These are phyloP conservation scores for Dryas iulia DNA, from an alignment of 1,140 invertebrate genomes.

Conservation along the genomic window DNA sequence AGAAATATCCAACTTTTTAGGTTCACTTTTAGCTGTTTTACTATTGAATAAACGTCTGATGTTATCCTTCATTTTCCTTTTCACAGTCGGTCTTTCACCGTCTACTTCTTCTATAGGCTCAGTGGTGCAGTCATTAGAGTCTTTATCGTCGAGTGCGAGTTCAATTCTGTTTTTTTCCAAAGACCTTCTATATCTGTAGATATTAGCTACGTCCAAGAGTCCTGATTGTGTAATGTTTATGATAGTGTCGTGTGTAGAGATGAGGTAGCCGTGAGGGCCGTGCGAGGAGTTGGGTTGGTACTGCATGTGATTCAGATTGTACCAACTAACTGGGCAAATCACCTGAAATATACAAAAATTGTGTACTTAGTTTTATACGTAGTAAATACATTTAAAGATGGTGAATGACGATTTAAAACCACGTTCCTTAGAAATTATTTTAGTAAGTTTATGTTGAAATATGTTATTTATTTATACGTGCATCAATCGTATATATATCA, in stretches of 20 bases:
- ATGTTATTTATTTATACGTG: too few species aligned
- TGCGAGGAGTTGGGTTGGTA: constrained; percentile 65
- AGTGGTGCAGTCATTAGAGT: neutral
- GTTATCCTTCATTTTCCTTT: constrained; percentile 36
- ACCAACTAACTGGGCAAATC: constrained; percentile 59
- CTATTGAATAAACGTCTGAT: constrained; percentile 36
- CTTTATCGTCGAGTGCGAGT: constrained; percentile 9
- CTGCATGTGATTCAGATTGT: constrained; percentile 65
- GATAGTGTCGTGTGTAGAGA: constrained; percentile 48
- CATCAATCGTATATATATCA: too few species aligned
- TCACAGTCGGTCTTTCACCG: constrained; percentile 6
- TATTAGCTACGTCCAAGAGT: constrained; percentile 38
- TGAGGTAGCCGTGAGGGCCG: constrained; percentile 60
- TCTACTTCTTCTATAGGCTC: neutral
- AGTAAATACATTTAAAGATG: too few species aligned
- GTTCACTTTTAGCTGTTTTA: constrained; percentile 20
- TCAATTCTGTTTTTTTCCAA: constrained; percentile 34
- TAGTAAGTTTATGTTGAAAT: too few species aligned
- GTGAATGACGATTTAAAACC: too few species aligned
- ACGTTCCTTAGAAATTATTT: too few species aligned
- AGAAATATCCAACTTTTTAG: neutral
- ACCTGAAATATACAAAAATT: constrained; percentile 42
- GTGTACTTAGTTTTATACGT: too few species aligned
- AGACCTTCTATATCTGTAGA: constrained; percentile 36
- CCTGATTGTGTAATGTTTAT: constrained; percentile 31